Conservation (phyloP, 2,797 vertebrate species). For the Sus cebifrons region DNA sequence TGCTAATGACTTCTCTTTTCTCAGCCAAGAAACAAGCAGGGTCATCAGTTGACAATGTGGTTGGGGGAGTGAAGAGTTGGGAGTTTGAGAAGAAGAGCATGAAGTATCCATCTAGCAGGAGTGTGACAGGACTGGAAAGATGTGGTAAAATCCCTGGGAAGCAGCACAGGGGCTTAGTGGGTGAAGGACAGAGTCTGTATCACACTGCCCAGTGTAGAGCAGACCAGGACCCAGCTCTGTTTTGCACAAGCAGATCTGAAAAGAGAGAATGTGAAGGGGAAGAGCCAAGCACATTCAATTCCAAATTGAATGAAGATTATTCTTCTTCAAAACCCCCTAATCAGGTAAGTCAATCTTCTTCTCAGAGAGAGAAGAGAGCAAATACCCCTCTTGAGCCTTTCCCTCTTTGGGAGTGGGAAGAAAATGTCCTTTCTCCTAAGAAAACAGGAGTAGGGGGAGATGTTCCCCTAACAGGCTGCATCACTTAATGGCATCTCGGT, state of each 20-base stretch:
- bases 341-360: neutral
- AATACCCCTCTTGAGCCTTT: neutral
- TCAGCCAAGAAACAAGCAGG: neutral
- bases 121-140: neutral
- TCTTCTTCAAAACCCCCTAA: neutral
- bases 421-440: neutral
- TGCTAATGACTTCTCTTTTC: neutral
- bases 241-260: neutral
- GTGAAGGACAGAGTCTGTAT: neutral
- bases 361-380: neutral
- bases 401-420: neutral
- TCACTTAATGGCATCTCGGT: neutral
- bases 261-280: neutral
- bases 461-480: too few relatives aligned
- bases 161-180: neutral
- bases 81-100: neutral
- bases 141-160: neutral
- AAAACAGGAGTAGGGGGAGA: neutral
- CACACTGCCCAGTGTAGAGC: neutral
- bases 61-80: neutral
- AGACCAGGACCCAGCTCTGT: neutral
- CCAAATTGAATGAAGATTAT: neutral
- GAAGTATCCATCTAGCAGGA: neutral
- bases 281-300: neutral
- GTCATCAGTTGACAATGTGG: neutral